Percentiles rank a stretch among this genome's conserved stretches.
Evolutionary conservation across 2,888 invertebrate species (phyloP).

Genomic region (Thymelicus lineola): DNA sequence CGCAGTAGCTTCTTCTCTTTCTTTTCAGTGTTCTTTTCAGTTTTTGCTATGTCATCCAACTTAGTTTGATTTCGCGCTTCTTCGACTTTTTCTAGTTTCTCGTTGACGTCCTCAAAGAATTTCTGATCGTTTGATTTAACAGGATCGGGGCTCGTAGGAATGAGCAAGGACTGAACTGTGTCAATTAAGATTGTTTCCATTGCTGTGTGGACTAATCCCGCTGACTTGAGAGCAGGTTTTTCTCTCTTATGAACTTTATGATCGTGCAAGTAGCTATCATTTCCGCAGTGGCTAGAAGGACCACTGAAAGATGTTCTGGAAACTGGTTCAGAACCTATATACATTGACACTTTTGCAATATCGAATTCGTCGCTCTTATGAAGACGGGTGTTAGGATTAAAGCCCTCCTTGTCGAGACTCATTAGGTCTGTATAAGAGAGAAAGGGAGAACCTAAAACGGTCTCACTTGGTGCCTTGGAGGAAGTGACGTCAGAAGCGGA

Average conservation of each 20-base stretch:
- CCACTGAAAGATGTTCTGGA: slow-evolving; percentile 73
- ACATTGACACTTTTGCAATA: slow-evolving; percentile 70
- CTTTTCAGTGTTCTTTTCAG: slow-evolving; percentile 43
- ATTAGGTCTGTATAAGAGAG: slow-evolving; percentile 76
- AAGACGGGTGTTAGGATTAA: slow-evolving; percentile 57
- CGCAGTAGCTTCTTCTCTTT: slow-evolving; percentile 60
- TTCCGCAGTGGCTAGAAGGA: slow-evolving; percentile 56
- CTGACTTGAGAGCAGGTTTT: slow-evolving; percentile 61
- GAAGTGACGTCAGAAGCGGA: slow-evolving; percentile 72
- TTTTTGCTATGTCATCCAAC: slow-evolving; percentile 34
- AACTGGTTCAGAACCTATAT: slow-evolving; percentile 77
- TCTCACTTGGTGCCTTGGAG: slow-evolving; percentile 74
- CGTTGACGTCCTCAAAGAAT: slow-evolving; percentile 74
- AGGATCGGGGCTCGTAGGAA: slow-evolving; percentile 70
- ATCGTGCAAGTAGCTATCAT: slow-evolving; percentile 56
- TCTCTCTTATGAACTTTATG: slow-evolving; percentile 57
- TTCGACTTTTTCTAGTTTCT: slow-evolving; percentile 69
- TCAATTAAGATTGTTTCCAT: slow-evolving; percentile 85
- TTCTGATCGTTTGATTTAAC: slow-evolving; percentile 56
- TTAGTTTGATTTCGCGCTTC: slow-evolving; percentile 51
- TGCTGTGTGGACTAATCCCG: slow-evolving; percentile 80
- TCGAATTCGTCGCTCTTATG: slow-evolving; percentile 70
- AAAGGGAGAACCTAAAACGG: slow-evolving; percentile 83
- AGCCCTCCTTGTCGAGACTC: slow-evolving; percentile 64
- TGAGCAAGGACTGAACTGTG: slow-evolving; percentile 74